These are phyloP conservation scores for Thripadectes ignobilis DNA, from an alignment of 2,797 vertebrate species.

Conservation along the genomic window DNA sequence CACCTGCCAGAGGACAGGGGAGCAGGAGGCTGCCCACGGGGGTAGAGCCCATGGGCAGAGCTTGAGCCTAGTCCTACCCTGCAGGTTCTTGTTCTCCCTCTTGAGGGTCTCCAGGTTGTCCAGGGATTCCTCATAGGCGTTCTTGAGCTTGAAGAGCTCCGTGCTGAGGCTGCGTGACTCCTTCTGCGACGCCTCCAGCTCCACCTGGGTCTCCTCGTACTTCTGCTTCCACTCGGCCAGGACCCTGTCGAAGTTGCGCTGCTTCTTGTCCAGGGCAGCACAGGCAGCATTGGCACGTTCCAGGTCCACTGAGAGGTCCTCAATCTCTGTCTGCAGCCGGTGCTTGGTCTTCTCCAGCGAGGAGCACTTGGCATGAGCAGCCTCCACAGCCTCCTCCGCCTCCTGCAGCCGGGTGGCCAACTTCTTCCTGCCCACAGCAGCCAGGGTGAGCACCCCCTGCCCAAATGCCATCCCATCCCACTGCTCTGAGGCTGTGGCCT, in stretches of 20 bases:
- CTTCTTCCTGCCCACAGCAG: conserved; percentile 84
- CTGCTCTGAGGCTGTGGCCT: not conserved
- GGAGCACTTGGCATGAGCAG: conserved; percentile 88
- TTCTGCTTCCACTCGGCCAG: conserved; percentile 90
- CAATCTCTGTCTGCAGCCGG: conserved; percentile 90
- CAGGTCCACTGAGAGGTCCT: conserved; percentile 89
- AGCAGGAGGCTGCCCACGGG: not conserved
- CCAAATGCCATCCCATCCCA: rapidly evolving
- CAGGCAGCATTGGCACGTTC: conserved; percentile 87
- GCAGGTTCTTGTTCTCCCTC: conserved; percentile 94
- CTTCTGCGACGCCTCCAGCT: conserved; percentile 89
- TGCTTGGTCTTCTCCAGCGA: conserved; percentile 95
- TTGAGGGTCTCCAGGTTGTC: conserved; percentile 90
- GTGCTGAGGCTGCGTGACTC: conserved; percentile 89
- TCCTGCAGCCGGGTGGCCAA: conserved; percentile 88
- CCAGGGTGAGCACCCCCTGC: not conserved
- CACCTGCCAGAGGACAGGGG: not conserved
- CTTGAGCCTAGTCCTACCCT: conserved; percentile 75
- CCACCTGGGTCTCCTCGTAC: conserved; percentile 88
- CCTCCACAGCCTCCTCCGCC: conserved; percentile 87
- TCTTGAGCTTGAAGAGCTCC: conserved; percentile 92
- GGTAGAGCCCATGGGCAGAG: not conserved
- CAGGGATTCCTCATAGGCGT: conserved; percentile 89
- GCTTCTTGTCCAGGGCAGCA: conserved; percentile 89
- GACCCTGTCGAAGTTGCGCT: conserved; percentile 90